A percentile compares a stretch with the other conserved stretches of the same genome.
phyloP scores from a whole-genome alignment of 2,888 invertebrate species.

The Schizaphis graminum region DNA sequence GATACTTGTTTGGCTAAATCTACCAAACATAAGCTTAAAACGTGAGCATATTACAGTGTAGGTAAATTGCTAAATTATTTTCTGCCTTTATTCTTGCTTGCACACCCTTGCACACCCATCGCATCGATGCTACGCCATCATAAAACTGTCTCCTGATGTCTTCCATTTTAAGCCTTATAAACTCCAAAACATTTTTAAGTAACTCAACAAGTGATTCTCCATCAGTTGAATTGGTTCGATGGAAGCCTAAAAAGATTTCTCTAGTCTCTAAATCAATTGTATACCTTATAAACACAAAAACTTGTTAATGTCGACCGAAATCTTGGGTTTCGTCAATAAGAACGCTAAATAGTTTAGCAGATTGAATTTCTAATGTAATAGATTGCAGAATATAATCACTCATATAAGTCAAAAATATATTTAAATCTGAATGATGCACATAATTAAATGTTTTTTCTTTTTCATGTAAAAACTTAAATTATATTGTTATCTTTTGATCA shows the following conservation, averaged over 20 bases:
- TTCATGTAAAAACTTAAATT: too few species aligned
- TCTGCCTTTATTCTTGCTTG: slow-evolving; percentile 66
- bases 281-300: slow-evolving; percentile 13
- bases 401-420: too few species aligned
- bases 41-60: slow-evolving; percentile 51
- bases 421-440: too few species aligned
- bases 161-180: slow-evolving; percentile 11
- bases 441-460: too few species aligned
- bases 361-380: too few species aligned
- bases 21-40: slow-evolving; percentile 44
- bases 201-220: not conserved
- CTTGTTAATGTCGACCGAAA: not conserved
- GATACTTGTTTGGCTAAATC: not conserved
- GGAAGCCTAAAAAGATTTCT: slow-evolving; percentile 58
- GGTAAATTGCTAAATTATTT: slow-evolving; percentile 67
- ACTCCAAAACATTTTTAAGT: not conserved
- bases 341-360: too few species aligned
- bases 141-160: slow-evolving; percentile 67
- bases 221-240: not conserved
- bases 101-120: slow-evolving; percentile 67
- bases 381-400: too few species aligned
- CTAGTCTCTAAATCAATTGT: not conserved
- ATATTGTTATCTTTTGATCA: too few species aligned
- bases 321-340: slow-evolving; percentile 15
- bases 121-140: slow-evolving; percentile 68